Evolutionary conservation across 92 coral and sea anemone species (phyloP).

Genomic region (Porites rus): DNA sequence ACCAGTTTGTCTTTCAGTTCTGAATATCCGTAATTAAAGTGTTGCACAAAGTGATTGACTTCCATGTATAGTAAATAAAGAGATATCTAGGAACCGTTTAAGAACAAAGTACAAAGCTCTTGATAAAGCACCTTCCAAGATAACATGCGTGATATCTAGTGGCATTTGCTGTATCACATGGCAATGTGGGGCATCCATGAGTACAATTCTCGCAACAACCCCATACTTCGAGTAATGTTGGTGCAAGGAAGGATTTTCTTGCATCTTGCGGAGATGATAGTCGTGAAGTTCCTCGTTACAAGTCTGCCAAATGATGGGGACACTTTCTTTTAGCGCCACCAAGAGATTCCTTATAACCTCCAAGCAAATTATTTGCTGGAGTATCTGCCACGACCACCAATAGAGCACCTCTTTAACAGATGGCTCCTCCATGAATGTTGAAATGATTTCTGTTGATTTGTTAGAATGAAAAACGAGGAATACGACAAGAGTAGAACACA

Average conservation of each 20-base stretch:
- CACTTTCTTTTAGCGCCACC: not conserved
- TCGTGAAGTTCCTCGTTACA: not conserved
- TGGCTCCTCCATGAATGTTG: not conserved
- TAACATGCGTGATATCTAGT: not conserved
- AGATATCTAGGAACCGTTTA: not conserved
- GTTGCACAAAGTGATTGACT: not conserved
- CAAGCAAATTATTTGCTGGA: not conserved
- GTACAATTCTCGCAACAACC: not conserved
- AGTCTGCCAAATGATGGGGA: not conserved
- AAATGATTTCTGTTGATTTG: too few species aligned
- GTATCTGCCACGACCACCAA: not conserved
- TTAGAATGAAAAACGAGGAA: too few species aligned
- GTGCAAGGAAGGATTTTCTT: not conserved
- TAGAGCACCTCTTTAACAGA: not conserved
- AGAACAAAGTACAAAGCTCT: not conserved
- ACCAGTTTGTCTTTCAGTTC: slow-evolving; percentile 26
- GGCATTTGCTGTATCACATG: not conserved
- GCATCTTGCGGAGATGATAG: not conserved
- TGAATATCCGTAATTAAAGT: slow-evolving; percentile 1
- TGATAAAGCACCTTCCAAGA: not conserved
- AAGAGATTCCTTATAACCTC: not conserved
- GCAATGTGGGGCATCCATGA: not conserved
- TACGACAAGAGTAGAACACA: too few species aligned
- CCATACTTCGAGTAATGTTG: not conserved
- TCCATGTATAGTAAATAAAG: not conserved